phyloP scores from a whole-genome alignment of 2,797 vertebrate species.

The Coilia nasus region DNA sequence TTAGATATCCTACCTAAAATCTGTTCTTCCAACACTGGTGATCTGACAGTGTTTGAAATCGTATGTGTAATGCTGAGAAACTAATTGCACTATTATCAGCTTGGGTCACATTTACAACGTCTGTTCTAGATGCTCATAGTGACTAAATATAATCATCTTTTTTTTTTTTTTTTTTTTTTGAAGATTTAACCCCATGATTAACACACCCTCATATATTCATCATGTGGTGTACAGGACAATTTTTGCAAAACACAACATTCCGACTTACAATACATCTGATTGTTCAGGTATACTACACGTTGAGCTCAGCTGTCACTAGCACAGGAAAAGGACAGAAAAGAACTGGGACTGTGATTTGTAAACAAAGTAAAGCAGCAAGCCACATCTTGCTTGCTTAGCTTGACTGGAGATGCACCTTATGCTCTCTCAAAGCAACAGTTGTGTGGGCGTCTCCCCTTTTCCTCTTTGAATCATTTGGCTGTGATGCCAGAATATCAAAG shows the following conservation, averaged over 20 bases:
- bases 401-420: slow-evolving; percentile 50
- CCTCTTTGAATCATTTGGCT: slow-evolving; percentile 62
- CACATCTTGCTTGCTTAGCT: slow-evolving; percentile 56
- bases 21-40: too few species aligned
- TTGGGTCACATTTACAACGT: too few species aligned
- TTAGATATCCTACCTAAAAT: too few species aligned
- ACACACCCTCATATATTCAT: neutral
- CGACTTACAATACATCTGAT: neutral
- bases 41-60: too few species aligned
- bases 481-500: slow-evolving; percentile 53
- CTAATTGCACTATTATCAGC: too few species aligned
- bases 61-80: too few species aligned
- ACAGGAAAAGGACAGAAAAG: neutral
- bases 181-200: neutral
- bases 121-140: too few species aligned
- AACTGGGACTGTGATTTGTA: neutral
- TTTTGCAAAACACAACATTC: neutral
- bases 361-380: slow-evolving; percentile 48
- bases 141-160: too few species aligned
- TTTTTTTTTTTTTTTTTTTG: neutral
- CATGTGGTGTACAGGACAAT: neutral
- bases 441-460: slow-evolving; percentile 61
- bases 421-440: slow-evolving; percentile 63
- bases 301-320: neutral
- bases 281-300: neutral